Base-by-base conservation (phyloP, 2,888 invertebrate species). In the Amphipyra berbera region DNA sequence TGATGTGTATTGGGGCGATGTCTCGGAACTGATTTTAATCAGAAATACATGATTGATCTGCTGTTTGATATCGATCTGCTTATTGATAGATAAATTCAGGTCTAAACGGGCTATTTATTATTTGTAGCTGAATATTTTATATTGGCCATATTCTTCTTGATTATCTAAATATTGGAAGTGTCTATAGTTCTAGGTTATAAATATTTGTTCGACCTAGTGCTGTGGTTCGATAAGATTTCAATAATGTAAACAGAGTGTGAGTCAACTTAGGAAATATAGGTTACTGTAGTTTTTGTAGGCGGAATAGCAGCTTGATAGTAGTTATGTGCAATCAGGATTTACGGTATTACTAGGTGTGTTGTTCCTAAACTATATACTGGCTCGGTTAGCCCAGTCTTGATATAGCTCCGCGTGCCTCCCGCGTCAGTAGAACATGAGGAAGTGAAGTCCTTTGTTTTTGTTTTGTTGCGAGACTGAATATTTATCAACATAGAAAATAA, bases 1-100 rank as follows among this genome's bases (percentile, higher is more conserved):
- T 83, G 80, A 78, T 78, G 82, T 40, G 59, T 59, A 70, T 65
- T 57, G 65, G 42, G 48, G 35, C 62, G 62, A 67, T 44, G 47
- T 71, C 67, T 71, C 37, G 59, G 64, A 66, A 63, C 61, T 53
- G 60, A 74, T 72, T 54, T 35, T 68, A 74, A 76, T 76, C 72
- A 63, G 33, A 50, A 40, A 65, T 42, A 40, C n/a, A 55, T 63
- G 64, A 76, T 76, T 53, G 74, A 73, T 71, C 59, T 76, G 47
- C 59, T 49, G 55, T 60, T 73, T 50, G 68, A 65, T 68, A 61
- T 60, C 38, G 47, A 44, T 47, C 46, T 63, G 62, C 50, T 49
- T 71, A 56, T 59, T 56, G 65, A 68, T 57, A 49, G 62, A 68
- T 67, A 53, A 49, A 55, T 62, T 73, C 48, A 56, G 46, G 35